Percentiles rank a stretch among this genome's conserved stretches.
These are phyloP conservation scores for Chaetogeoica ovagalla DNA, from an alignment of 2,888 invertebrate genomes.

Conservation along the genomic window DNA sequence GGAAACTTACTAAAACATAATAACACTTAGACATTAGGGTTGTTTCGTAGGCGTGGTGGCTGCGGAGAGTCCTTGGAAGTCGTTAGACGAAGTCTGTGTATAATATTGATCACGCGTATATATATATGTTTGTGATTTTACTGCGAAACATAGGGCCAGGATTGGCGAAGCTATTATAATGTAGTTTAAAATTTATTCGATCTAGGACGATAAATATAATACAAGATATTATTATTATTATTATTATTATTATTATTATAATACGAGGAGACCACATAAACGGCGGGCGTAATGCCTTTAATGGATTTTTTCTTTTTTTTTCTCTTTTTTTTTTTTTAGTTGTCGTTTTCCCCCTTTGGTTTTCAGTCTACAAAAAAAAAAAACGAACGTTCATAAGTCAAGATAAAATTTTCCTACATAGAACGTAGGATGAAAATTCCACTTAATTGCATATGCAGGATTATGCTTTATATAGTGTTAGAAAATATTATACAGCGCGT, in stretches of 20 bases:
- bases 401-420: constrained; percentile 19
- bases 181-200: constrained; percentile 43
- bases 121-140: neutral
- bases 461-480: neutral
- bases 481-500: neutral
- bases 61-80: constrained; percentile 17
- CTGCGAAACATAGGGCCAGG: neutral
- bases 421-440: neutral
- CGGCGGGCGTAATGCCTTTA: constrained; percentile 22
- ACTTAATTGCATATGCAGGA: constrained; percentile 20
- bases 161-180: constrained; percentile 19
- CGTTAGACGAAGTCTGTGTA: constrained; percentile 36
- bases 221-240: constrained; percentile 30
- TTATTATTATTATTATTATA: constrained; percentile 30
- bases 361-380: constrained; percentile 18
- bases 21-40: constrained; percentile 34
- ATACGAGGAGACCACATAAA: constrained; percentile 30
- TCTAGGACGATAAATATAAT: constrained; percentile 41
- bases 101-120: constrained; percentile 29
- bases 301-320: constrained; percentile 31
- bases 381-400: constrained; percentile 4
- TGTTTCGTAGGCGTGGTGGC: constrained; percentile 24
- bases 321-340: neutral
- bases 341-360: constrained; percentile 4
- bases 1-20: constrained; percentile 38